Evolutionary conservation across 1,140 invertebrate species (phyloP).

Genomic region (Drosophila subobscura): DNA sequence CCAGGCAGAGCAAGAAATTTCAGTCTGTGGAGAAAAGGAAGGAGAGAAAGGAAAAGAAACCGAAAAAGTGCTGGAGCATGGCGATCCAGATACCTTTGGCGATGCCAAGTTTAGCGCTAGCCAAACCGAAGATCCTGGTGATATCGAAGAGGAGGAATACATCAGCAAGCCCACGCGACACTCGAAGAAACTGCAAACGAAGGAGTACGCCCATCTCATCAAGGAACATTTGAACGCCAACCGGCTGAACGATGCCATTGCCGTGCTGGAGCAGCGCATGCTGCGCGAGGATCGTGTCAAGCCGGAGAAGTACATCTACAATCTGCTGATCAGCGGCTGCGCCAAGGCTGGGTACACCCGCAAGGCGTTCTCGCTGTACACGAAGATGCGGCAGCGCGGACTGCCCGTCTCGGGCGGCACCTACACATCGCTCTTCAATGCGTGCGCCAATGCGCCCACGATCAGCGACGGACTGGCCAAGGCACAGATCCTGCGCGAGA

Average conservation of each 20-base stretch:
- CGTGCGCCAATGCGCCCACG: conserved; percentile 92
- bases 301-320: conserved; percentile 91
- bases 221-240: conserved; percentile 87
- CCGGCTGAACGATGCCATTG: conserved; percentile 89
- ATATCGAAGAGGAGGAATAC: conserved; percentile 85
- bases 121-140: conserved; percentile 66
- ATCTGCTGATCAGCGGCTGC: conserved; percentile 91
- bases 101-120: conserved; percentile 13
- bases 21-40: conserved; percentile 1
- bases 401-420: conserved; percentile 88
- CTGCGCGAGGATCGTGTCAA: conserved; percentile 90
- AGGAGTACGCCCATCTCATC: conserved; percentile 88
- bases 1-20: background rate
- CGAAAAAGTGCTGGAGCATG: conserved; percentile 16
- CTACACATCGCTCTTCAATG: conserved; percentile 94
- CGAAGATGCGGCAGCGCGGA: conserved; percentile 90
- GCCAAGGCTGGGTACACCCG: conserved; percentile 91
- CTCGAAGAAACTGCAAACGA: conserved; percentile 84
- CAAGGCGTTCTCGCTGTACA: conserved; percentile 92
- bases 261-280: conserved; percentile 90
- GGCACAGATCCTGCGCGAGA: conserved; percentile 87
- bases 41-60: background rate
- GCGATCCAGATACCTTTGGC: conserved; percentile 55
- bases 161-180: conserved; percentile 83
- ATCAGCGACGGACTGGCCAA: conserved; percentile 86